Base-by-base conservation (phyloP, 2,888 invertebrate genomes). In the Dorcus hopei region DNA sequence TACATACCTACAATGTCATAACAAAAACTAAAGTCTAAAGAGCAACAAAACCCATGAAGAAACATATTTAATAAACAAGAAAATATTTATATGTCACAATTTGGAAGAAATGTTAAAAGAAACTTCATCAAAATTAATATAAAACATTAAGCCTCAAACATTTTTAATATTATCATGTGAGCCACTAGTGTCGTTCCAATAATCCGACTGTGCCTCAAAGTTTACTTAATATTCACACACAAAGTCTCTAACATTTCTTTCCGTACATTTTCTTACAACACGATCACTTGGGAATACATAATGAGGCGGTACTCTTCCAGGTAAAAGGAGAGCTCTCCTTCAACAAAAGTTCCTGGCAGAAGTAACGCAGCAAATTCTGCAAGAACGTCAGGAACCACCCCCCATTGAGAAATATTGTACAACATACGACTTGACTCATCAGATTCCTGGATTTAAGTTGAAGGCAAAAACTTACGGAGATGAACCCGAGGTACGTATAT, bases 361-460 rank as follows among this genome's bases (percentile, higher is more conserved):
- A 63, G 73, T 75, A 23, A 66, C 65, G 9, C 66, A 66, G 26
- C 74, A 76, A 70, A 70, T 74, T 52, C 63, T 69, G 42, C 61
- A 65, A 14, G 74, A 76, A 59, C 61, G 64, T 40, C 63, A 65
- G 19, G 61, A 64, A 3, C 67, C 68, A 23, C 67, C 68, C 7
- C 67, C 70, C 8, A 62, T 68, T 2, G 72, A 70, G 58, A 68
- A 74, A 56, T 76, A 76, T 62, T 73, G 74, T 58, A 76, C 75
- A 1, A 73, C 73, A 61, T 76, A 77, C 61, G 75, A 75, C 54
- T 69, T 49, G 4, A 57, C 52, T 16, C 53, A 67, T 62, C 65
- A 69, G 49, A 62, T 67, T 49, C 64, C 69, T 1, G 70, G 70
- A 19, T 72, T 70, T 61, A 57, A 67, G 50, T 62, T 67, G 4